These are phyloP conservation scores for Falcunculus frontatus DNA, from an alignment of 2,113 vertebrate genomes.

Conservation along the genomic window DNA sequence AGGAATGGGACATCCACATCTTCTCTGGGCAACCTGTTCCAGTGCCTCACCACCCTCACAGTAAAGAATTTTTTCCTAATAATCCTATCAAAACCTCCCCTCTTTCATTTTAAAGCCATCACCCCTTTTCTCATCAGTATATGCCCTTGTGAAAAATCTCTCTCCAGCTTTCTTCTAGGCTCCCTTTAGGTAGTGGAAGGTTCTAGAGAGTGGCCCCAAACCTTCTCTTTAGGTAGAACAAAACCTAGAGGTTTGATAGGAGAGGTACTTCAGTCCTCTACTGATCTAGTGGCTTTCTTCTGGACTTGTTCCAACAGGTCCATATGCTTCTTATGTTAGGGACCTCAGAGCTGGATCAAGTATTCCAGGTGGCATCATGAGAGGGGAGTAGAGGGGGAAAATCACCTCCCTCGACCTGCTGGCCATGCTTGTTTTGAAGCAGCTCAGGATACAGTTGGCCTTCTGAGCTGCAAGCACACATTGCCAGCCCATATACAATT, in stretches of 20 bases:
- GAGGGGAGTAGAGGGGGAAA: not conserved
- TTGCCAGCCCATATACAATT: not conserved
- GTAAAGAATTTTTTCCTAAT: not conserved
- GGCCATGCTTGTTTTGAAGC: not conserved
- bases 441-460: not conserved
- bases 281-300: not conserved
- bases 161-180: not conserved
- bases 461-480: not conserved
- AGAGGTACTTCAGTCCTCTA: not conserved
- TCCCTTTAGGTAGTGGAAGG: not conserved
- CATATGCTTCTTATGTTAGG: fast-evolving
- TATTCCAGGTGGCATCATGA: not conserved
- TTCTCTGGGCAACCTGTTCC: not conserved
- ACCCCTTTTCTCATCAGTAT: not conserved
- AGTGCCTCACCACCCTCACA: not conserved
- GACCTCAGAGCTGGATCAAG: not conserved
- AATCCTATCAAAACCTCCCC: not conserved
- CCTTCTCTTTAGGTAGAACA: not conserved
- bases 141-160: not conserved
- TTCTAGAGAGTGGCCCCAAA: not conserved
- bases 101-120: not conserved
- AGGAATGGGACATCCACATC: not conserved
- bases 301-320: not conserved
- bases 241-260: not conserved
- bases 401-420: not conserved